Evolutionary conservation across 64 coral and sea anemone genomes (phyloP), one percentile per base, ranked within the genome.

Genomic region (Montipora efflorescens): DNA sequence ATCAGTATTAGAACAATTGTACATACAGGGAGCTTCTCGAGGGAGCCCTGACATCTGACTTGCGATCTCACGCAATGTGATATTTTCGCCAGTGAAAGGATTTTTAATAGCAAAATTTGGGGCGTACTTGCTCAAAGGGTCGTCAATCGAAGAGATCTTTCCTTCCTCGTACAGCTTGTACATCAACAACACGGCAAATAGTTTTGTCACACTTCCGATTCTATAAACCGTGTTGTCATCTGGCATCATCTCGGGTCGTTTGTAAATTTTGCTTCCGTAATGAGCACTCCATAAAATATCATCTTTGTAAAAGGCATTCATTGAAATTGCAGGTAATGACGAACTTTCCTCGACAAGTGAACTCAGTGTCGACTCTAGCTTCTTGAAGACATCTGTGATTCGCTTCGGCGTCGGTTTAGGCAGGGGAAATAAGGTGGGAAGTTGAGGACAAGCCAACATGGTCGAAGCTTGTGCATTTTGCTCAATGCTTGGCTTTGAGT

Each of bases 91-190:
- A 2, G 74, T 93, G 48, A 67, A 93, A 5, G 91, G 91, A 50
- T 93, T 93, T 46, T 87, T 87, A 10, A 93, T 93, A 8, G 36
- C 18, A 66, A 93, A 87, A 79, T 87, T 53, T 52, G 92, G 92
- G 25, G 84, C 92, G 48, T 93, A 93, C 52, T 93, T 93, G 68
- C 64, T 93, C 59, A 93, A 48, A 55, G 92, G 92, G 48, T 93
- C 92, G 57, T 93, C 92, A 48, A 93, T 87, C 3, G 92, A 93
- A 50, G 45, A 20, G 16, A 93, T 88, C 23, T 79, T 64, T 59
- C 92, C 92, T 79, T 93, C 67, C 72, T 93, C 83, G 64, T 77
- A 93, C 45, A 93, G 18, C 47, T 88, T 93, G 21, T 93, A 93
- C 43, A 93, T 7, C 62, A 93, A 71, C 4, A 93, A 47, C 0